phyloP scores from a whole-genome alignment of 2,113 vertebrate genomes.

The Lepisosteus oculatus region DNA sequence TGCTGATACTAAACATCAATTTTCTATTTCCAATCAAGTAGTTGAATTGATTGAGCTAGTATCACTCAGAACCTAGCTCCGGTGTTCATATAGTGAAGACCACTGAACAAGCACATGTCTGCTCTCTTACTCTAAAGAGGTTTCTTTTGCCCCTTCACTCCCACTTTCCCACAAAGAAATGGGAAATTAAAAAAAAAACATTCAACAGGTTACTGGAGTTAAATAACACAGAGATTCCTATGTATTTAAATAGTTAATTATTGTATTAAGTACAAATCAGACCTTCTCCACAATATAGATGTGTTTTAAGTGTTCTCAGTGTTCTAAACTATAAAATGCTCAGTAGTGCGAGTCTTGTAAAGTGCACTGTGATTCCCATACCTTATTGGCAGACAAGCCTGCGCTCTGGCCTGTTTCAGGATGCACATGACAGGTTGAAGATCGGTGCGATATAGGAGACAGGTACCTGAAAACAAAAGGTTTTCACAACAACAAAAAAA shows the following conservation, averaged over 20 bases:
- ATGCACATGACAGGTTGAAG: neutral
- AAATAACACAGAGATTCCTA: neutral
- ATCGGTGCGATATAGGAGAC: constrained; percentile 33
- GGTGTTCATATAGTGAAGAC: too few species aligned
- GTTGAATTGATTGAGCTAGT: too few species aligned
- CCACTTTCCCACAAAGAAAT: too few species aligned
- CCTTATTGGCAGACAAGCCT: constrained; percentile 47
- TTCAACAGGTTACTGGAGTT: neutral
- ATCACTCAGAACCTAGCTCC: too few species aligned
- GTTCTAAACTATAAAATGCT: too few species aligned
- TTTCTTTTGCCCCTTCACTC: too few species aligned
- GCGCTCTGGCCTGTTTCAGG: constrained; percentile 29
- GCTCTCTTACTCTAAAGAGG: too few species aligned
- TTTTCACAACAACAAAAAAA: neutral
- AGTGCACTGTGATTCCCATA: constrained; percentile 4
- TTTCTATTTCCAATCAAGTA: too few species aligned
- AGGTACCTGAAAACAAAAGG: constrained; percentile 49
- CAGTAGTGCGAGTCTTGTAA: neutral
- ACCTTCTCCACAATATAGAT: neutral
- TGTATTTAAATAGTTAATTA: too few species aligned
- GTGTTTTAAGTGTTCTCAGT: too few species aligned
- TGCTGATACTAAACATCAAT: too few species aligned
- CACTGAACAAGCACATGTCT: too few species aligned
- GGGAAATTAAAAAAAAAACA: neutral
- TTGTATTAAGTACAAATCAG: neutral